These are phyloP conservation scores for Hydrotaea diabolus DNA, from an alignment of 2,888 invertebrate genomes.

Conservation along the genomic window DNA sequence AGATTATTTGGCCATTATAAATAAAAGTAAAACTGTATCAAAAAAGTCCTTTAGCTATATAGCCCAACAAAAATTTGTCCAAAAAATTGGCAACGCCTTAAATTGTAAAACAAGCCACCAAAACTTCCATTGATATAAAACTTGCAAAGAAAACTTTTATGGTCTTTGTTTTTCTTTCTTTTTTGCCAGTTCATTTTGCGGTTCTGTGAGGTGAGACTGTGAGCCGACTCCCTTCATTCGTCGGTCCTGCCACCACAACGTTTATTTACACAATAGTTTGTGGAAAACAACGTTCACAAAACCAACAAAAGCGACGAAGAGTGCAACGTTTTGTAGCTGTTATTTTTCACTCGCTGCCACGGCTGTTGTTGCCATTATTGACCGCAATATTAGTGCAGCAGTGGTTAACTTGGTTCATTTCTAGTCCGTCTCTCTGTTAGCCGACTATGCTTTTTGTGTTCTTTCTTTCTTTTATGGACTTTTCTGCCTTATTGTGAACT, in stretches of 20 bases:
- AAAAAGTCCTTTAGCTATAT: too few relatives aligned
- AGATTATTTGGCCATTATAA: too few relatives aligned
- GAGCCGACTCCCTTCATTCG: neutral
- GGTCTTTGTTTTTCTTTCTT: too few relatives aligned
- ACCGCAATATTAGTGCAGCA: conserved; percentile 62
- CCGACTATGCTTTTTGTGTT: neutral
- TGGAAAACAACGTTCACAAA: too few relatives aligned
- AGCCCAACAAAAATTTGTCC: too few relatives aligned
- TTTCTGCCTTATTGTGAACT: neutral
- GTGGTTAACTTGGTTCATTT: conserved; percentile 6
- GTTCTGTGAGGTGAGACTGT: too few relatives aligned
- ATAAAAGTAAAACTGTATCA: too few relatives aligned
- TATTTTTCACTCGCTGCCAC: neutral
- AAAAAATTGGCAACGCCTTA: too few relatives aligned
- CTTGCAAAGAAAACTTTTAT: too few relatives aligned
- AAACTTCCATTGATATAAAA: too few relatives aligned
- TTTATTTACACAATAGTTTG: neutral
- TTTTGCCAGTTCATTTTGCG: too few relatives aligned
- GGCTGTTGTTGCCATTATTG: conserved; percentile 27
- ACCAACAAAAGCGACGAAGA: neutral
- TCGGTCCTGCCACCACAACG: neutral
- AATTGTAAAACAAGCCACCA: too few relatives aligned
- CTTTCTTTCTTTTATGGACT: neutral
- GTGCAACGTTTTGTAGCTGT: conserved; percentile 11
- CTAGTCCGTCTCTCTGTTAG: neutral